Evolutionary conservation across 2,113 vertebrate species (phyloP), one percentile per base, ranked within the genome.

Genomic region (Passer montanus): DNA sequence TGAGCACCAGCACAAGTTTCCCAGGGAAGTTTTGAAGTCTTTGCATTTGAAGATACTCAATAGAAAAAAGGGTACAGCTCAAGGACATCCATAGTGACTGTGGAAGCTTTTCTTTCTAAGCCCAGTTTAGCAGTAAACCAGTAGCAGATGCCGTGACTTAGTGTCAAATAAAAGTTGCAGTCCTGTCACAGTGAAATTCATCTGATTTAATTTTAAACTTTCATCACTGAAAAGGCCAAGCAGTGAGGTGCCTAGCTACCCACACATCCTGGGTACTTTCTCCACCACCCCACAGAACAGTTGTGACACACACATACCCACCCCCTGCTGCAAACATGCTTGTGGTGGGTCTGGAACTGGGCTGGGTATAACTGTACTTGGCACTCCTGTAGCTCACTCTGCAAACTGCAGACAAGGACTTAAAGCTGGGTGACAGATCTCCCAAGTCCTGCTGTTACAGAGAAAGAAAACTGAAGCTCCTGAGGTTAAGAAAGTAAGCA

Each of bases 261-360:
- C 27, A 41, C 1, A 2, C 12, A 69, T 31, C 26, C 63, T 41
- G 8, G 41, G 33, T 31, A 62, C 7, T 31, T 73, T 26, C 28
- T 76, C 24, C 30, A 77, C 3, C 18, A 39, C 7, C 19, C 30
- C 56, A 64, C 12, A 55, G 59, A 72, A 44, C 13, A 60, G 28
- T 0, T 0, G 0, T 13, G 43, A 52, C 20, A 21, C 5, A 30
- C 31, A 49, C 7, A 28, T 35, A 21, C 24, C 35, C 24, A 3
- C 5, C 8, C 24, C 60, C 44, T 52, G 44, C 44, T 79, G 47
- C 6, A 6, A 64, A 50, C 1, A 2, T 58, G 14, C 52, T 50
- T 0, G 0, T 18, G 39, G 30, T 43, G 11, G 2, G 10, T 31
- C 44, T 84, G 39, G 52, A 72, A 93, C 30, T 7, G 6, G 21